phyloP scores from a whole-genome alignment of 2,113 vertebrate genomes.

The Bubo bubo region DNA sequence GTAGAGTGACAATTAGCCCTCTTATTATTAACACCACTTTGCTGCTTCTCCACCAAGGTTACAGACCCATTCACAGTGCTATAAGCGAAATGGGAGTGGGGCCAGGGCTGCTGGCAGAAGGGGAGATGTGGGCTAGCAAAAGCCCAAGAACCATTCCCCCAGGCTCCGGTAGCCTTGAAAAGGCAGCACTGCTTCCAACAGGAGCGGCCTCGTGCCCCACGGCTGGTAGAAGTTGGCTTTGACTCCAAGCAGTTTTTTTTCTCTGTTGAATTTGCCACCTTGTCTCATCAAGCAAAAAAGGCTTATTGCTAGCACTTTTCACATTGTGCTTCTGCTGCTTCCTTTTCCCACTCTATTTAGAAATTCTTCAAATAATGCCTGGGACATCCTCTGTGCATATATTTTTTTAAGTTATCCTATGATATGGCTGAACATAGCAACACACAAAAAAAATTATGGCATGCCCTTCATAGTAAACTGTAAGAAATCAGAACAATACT shows the following conservation, averaged over 20 bases:
- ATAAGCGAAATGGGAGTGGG: not conserved
- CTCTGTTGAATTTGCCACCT: conserved; percentile 32
- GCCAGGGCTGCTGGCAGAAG: conserved; percentile 57
- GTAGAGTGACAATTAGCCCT: not conserved
- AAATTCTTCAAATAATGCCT: not conserved
- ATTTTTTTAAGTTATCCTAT: not conserved
- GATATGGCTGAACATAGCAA: not conserved
- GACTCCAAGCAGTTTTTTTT: conserved; percentile 26
- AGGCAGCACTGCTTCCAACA: not conserved
- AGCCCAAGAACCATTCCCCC: conserved; percentile 21
- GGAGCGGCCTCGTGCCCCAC: not conserved
- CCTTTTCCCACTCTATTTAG: not conserved
- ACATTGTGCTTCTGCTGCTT: not conserved
- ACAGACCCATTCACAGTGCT: not conserved
- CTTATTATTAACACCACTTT: not conserved
- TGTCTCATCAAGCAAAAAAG: not conserved
- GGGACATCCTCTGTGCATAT: not conserved
- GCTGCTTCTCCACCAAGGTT: conserved; percentile 11
- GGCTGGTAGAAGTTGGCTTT: conserved; percentile 47
- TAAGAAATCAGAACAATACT: not conserved
- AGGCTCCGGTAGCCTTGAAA: conserved; percentile 8
- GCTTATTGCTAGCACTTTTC: not conserved
- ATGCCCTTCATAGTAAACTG: not conserved
- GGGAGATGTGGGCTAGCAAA: not conserved
- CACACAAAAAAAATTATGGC: not conserved